Base-by-base conservation (phyloP, 2,888 invertebrate species). In the Cosmopolites sordidus region DNA sequence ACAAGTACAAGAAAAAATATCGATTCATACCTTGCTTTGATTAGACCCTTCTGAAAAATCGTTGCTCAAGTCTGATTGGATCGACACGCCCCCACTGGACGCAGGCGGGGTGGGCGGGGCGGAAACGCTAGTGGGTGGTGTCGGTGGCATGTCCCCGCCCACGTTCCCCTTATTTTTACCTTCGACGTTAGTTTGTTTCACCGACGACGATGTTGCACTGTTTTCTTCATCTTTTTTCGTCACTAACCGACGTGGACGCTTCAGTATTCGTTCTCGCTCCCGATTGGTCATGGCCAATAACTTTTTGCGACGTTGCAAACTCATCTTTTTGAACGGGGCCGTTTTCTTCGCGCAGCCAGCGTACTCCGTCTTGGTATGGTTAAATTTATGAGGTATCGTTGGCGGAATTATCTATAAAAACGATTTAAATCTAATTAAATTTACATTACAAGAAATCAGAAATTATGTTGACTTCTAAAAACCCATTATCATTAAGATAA, bases 111-210 rank as follows among this genome's bases (percentile, higher is more conserved):
- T 80, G 14, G 81, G 80, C 1, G 81, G 80, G 1, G 79, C 78
- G 4, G 81, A 81, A 9, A 80, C 78, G 1, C 81, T 81, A 14
- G 81, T 80, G 16, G 84, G 80, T 2, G 84, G 83, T 12, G 83
- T 83, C 37, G 82, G 79, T 43, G 82, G 84, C 63, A 83, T 75
- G 61, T 71, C 72, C 47, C 62, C 64, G 48, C 52, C 41, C 64
- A 60, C 47, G 65, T 58, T 60, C 65, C 68, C 18, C 69, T 43
- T 53, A 12, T 17, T n/a, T 1, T 40, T 37, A 3, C 60, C 45
- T 56, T 62, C 30, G 51, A 51, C 16, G 50, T 55, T 37, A 14
- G n/a, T 16, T 33, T 41, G 48, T 33, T 42, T 42, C 8, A 8
- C 41, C 9, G 46, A 60, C 17, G 58, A 59, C 12, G 51, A 48